Conservation (phyloP, 2,113 vertebrate species). For the Leiothrix lutea region DNA sequence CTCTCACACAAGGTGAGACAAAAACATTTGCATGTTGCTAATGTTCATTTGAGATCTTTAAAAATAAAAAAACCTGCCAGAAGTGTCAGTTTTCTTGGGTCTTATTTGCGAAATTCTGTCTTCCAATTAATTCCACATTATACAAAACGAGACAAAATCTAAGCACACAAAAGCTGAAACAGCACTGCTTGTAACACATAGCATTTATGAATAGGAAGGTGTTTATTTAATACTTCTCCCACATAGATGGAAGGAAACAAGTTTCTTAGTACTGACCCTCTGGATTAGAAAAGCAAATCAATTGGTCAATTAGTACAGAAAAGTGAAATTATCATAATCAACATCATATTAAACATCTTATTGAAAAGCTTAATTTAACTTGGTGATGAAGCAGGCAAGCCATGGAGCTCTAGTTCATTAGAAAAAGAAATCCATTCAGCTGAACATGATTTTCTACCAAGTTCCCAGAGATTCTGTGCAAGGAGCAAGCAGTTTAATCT, state of each 20-base stretch:
- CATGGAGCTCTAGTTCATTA: neutral
- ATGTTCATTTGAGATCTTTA: neutral
- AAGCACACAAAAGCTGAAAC: neutral
- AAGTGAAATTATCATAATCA: neutral
- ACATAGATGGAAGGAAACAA: neutral
- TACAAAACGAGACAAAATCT: neutral
- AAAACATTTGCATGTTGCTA: neutral
- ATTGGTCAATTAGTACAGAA: neutral
- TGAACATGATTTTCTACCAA: neutral
- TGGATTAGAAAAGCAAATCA: neutral
- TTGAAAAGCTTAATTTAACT: neutral
- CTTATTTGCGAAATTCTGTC: neutral
- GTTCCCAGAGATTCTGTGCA: neutral
- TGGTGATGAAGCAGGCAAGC: neutral
- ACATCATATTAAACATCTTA: neutral
- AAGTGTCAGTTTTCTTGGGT: neutral
- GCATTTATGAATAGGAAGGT: neutral
- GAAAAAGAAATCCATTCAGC: neutral
- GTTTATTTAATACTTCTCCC: neutral
- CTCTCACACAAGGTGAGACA: neutral
- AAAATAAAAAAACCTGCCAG: neutral
- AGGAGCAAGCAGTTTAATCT: constrained; percentile 9
- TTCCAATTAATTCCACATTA: neutral
- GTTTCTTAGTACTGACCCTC: neutral
- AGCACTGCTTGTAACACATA: neutral